Evolutionary conservation across 2,888 invertebrate genomes (phyloP).

Genomic region (Meteorus cinctellus): DNA sequence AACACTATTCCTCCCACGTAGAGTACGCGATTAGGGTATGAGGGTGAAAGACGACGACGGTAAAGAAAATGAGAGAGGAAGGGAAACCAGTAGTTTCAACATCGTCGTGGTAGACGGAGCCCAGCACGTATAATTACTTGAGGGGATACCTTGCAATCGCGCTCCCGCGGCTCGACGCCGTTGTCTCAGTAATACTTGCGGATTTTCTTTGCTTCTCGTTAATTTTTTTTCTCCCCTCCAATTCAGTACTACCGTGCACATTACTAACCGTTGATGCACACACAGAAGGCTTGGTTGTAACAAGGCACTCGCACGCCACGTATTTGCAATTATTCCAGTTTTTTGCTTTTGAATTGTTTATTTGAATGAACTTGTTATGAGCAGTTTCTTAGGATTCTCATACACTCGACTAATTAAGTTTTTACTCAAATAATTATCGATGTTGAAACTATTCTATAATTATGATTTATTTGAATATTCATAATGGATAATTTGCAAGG

Average conservation of each 20-base stretch:
- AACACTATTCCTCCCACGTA: conserved; percentile 33
- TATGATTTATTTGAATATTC: not conserved
- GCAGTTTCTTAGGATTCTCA: not conserved
- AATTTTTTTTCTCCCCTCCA: conserved; percentile 11
- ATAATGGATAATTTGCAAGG: not conserved
- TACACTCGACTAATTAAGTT: not conserved
- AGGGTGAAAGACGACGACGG: conserved; percentile 25
- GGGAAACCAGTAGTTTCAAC: conserved; percentile 34
- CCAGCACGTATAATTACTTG: conserved; percentile 38
- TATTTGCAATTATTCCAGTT: conserved; percentile 19
- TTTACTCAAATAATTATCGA: not conserved
- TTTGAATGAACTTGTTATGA: conserved; percentile 27
- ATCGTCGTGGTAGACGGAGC: conserved; percentile 32
- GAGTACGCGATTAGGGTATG: conserved; percentile 33
- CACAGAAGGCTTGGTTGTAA: conserved; percentile 14
- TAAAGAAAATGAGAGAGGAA: conserved; percentile 21
- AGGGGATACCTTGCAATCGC: conserved; percentile 31
- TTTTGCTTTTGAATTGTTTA: conserved; percentile 41
- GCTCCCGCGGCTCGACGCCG: conserved; percentile 12
- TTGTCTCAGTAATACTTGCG: conserved; percentile 29
- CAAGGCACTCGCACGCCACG: conserved; percentile 15
- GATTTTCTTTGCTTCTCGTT: conserved; percentile 28
- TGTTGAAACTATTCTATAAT: conserved; percentile 8
- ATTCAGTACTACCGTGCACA: not conserved
- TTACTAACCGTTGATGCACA: not conserved